Base-by-base conservation (phyloP, 2,797 vertebrate species). In the Vultur gryphus region DNA sequence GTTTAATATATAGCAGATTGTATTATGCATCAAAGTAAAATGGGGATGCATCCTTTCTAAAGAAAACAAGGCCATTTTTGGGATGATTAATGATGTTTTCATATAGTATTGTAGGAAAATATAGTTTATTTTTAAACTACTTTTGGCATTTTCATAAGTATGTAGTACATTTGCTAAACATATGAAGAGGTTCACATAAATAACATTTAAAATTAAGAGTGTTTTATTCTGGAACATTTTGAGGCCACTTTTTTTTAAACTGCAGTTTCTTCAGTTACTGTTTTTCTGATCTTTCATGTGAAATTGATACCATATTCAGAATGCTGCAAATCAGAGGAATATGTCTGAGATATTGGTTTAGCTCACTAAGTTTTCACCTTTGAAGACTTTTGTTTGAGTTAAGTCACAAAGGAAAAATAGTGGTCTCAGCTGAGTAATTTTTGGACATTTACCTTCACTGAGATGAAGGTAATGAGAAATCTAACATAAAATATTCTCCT, bases 81-180 rank as follows among this genome's bases (percentile, higher is more conserved):
- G 91, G 73, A 79, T 95, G 93, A 95, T 84, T 91, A 89, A 97
- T 97, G 89, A 83, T 91, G 69, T 69, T 96, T 87, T 95, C 1
- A 1, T 90, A 29, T 26, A 84, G 87, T 86, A 71, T 84, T 95
- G 75, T 75, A 90, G 73, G 72, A 87, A 95, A 93, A 95, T 89
- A 55, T 37, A 58, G 70, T 89, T 94, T 89, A 76, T 95, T 96
- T 96, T 95, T 93, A 95, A 97, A 95, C 72, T 73, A 44, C 75
- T 93, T 73, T 21, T 96, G 87, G 62, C 87, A 54, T 96, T 95
- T 97, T 96, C 55, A 33, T 93, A 65, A 75, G 44, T 55, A 72
- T 94, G 89, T 43, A 89, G 59, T 93, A 93, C 95, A 96, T 95
- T 96, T 92, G 90, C 79, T 93, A 72, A 96, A 91, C 95, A 96